Evolutionary conservation across 2,113 vertebrate genomes (phyloP).

Genomic region (Dendrocopos noguchii): DNA sequence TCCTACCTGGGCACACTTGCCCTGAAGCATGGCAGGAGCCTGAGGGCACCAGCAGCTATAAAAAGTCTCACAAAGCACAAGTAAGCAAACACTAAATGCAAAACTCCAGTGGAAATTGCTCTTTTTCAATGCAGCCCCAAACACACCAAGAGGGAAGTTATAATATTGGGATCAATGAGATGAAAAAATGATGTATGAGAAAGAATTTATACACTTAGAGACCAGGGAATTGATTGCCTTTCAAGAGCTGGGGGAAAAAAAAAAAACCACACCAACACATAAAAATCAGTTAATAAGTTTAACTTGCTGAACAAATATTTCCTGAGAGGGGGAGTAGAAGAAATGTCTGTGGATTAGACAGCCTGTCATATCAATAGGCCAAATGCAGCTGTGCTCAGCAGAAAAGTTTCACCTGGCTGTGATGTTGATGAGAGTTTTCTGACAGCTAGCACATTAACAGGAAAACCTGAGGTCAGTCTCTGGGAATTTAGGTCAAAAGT

Average conservation of each 20-base stretch:
- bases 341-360: constrained; percentile 33
- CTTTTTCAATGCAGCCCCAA: background rate
- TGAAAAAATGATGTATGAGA: background rate
- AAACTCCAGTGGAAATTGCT: background rate
- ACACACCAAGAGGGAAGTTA: background rate
- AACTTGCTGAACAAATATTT: constrained; percentile 52
- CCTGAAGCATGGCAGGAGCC: background rate
- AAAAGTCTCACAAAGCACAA: background rate
- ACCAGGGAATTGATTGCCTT: constrained; percentile 2
- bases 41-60: background rate
- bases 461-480: background rate
- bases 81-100: background rate
- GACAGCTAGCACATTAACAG: background rate
- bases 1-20: background rate
- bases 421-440: background rate
- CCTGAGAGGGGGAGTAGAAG: background rate
- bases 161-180: background rate
- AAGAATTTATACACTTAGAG: constrained; percentile 12
- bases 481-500: background rate
- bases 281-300: constrained; percentile 38
- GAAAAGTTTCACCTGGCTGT: background rate
- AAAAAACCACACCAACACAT: background rate
- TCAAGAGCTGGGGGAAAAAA: background rate
- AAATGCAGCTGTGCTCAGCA: background rate
- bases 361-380: constrained; percentile 23